phyloP scores from a whole-genome alignment of 2,888 invertebrate genomes.

The Eupithecia exiguata region DNA sequence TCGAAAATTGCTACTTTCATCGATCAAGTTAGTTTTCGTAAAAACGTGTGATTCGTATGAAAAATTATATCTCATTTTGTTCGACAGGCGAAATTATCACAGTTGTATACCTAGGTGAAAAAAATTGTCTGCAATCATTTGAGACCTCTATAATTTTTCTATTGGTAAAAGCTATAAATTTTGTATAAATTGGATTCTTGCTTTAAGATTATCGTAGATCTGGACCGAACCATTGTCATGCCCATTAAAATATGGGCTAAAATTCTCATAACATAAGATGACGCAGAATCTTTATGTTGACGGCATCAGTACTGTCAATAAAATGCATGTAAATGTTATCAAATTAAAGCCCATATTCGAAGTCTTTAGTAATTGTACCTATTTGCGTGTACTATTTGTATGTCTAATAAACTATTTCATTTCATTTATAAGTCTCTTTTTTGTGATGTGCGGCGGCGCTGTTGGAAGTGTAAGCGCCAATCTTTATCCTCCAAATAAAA shows the following conservation, averaged over 20 bases:
- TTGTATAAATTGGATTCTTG: neutral
- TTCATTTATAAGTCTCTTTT: no score
- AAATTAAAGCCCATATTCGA: no score
- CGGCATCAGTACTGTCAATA: no score
- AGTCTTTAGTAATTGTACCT: no score
- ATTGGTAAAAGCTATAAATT: neutral
- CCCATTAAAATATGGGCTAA: no score
- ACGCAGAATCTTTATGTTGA: no score
- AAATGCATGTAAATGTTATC: no score
- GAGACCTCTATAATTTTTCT: neutral
- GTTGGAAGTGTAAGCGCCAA: neutral
- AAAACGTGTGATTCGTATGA: constrained; percentile 8
- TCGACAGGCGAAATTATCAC: neutral
- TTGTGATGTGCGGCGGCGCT: neutral
- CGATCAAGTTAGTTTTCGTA: neutral
- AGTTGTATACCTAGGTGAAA: neutral
- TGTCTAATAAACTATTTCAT: no score
- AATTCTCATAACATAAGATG: no score
- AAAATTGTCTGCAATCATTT: neutral
- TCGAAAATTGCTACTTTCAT: neutral
- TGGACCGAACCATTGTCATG: neutral
- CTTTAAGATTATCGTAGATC: neutral
- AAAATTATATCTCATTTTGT: neutral
- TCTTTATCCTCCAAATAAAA: neutral
- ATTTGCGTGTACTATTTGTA: no score